Base-by-base conservation (phyloP, 1,140 invertebrate species). In the Polypedilum vanderplanki region DNA sequence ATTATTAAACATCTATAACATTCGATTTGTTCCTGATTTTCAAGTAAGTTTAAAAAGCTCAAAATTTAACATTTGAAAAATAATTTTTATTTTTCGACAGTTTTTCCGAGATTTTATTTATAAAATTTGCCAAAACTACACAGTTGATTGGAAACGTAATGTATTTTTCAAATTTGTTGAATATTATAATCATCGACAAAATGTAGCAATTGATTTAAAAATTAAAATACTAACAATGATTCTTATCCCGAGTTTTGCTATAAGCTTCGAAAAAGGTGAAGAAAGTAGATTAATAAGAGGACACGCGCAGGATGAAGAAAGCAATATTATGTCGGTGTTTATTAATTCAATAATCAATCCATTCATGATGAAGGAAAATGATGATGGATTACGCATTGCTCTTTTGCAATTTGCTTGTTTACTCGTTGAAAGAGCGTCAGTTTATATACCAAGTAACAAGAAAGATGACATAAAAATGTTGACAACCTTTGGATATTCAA, bases 401-500 rank as follows among this genome's bases (percentile, higher is more conserved):
- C 81, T 99, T 1, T 86, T 99, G 3, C 97, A 99, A 84, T 93
- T 99, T 78, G 96, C 95, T 0, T 98, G 96, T 81, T 83, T 99
- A 1, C 80, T 99, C 9, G 93, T 99, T 0, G 96, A 99, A 81
- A 93, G 98, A 78, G 96, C 96, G 3, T 93, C 96, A 0, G 89
- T 93, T 64, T 96, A 99, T 79, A 98, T 99, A 77, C 96, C 99
- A 82, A 91, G 92, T 81, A 97, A 97, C 81, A 97, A 97, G 84
- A 88, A 90, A 70, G 96, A 99, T 84, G 95, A 95, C 4, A 93
- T 98, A 7, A 86, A 95, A 12, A 85, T 93, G 3, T 85, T 99
- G n/a, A 99, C 99, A 96, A 97, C 95, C 0, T 99, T 98, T 85
- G 97, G 96, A 1, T 99, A 97, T 97, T 97, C 97, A 0, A 98